Percentiles rank a stretch among this genome's conserved stretches.
These are phyloP conservation scores for Anas flavirostris DNA, from an alignment of 2,797 vertebrate genomes.

Conservation along the genomic window DNA sequence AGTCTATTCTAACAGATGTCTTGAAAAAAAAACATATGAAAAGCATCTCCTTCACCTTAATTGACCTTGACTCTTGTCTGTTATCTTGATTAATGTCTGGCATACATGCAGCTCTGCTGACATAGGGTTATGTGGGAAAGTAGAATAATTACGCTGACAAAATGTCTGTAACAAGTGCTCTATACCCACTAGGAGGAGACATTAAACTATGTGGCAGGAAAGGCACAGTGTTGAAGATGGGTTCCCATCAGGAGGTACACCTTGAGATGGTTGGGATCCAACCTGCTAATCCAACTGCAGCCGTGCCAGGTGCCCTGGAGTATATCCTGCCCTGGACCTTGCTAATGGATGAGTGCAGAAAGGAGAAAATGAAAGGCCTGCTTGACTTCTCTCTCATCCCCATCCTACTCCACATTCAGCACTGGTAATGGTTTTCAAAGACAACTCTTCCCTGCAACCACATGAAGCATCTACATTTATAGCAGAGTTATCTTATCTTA, in stretches of 20 bases:
- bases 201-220: not conserved
- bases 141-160: not conserved
- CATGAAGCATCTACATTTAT: not conserved
- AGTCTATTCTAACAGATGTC: not conserved
- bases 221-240: accelerated
- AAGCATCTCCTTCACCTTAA: not conserved
- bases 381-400: not conserved
- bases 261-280: no score
- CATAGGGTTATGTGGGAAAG: not conserved
- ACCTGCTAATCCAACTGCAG: not conserved
- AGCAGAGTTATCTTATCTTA: not conserved
- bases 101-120: not conserved
- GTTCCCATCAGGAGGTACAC: not conserved
- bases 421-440: not conserved
- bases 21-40: not conserved
- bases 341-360: not conserved
- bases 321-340: not conserved
- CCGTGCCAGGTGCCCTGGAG: not conserved
- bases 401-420: not conserved
- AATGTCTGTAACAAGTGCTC: not conserved
- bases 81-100: not conserved
- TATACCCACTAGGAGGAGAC: not conserved
- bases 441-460: not conserved
- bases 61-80: not conserved
- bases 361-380: not conserved